phyloP scores from a whole-genome alignment of 2,888 invertebrate genomes.

The Papilio protenor region DNA sequence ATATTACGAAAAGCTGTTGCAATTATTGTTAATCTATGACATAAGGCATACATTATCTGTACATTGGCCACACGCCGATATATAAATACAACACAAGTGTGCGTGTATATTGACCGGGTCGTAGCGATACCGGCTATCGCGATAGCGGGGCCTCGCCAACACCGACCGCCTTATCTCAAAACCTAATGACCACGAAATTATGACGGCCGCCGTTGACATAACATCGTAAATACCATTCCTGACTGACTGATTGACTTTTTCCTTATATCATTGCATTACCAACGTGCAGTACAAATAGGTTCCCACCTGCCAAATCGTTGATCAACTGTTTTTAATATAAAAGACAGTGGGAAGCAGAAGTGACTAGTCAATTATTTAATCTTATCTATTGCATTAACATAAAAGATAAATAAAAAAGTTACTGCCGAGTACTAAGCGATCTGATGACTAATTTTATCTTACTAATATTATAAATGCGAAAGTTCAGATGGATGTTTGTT shows the following conservation, averaged over 20 bases:
- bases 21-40: constrained; percentile 8
- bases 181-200: constrained; percentile 24
- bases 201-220: constrained; percentile 8
- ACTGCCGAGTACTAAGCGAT: too few relatives aligned
- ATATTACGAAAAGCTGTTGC: neutral
- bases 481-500: too few relatives aligned
- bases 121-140: constrained; percentile 25
- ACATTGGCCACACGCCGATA: neutral
- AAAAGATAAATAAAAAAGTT: too few relatives aligned
- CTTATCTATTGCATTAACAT: too few relatives aligned
- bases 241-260: neutral
- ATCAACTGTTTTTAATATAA: too few relatives aligned
- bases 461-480: too few relatives aligned
- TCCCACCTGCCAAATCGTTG: too few relatives aligned
- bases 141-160: constrained; percentile 19
- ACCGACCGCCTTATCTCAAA: constrained; percentile 18
- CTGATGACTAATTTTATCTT: too few relatives aligned
- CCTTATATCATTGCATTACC: too few relatives aligned
- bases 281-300: too few relatives aligned
- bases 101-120: constrained; percentile 32
- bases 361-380: too few relatives aligned
- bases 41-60: neutral
- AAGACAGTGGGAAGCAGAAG: too few relatives aligned
- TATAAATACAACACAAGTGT: constrained; percentile 6
- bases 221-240: neutral